Evolutionary conservation across 1,140 invertebrate species (phyloP), one percentile per base, ranked within the genome.

Genomic region (Aphis craccivora): DNA sequence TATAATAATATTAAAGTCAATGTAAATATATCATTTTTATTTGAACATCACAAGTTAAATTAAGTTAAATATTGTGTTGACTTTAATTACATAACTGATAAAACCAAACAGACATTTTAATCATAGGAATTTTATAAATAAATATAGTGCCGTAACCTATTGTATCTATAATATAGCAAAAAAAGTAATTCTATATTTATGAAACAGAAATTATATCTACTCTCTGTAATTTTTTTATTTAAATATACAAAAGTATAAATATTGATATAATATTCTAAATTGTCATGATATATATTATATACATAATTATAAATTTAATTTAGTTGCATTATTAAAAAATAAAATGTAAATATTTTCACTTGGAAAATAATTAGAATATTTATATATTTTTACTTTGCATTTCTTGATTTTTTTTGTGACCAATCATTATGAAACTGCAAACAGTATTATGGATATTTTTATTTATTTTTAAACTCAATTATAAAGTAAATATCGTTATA

Each of bases 191-290:
- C 0, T 5, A 5, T 67, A 18, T n/a, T 67, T n/a, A 67, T n/a
- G 4, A 14, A n/a, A n/a, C 0, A 14, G n/a, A 11, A n/a, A 18
- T n/a, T 14, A 11, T 14, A n/a, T n/a, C 0, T n/a, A n/a, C n/a
- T 67, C 30, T 18, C 60, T 18, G 30, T 67, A 67, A 30, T 67
- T n/a, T n/a, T 67, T 67, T 11, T n/a, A 67, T n/a, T 67, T n/a
- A 18, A 67, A 18, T n/a, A 67, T 14, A n/a, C 60, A n/a, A 18
- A 11, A n/a, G 60, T 67, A 67, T 67, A 67, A 67, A 67, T n/a
- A n/a, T n/a, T 67, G 30, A 67, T 67, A 67, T 45, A 8, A 45
- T 67, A 67, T n/a, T n/a, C 30, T n/a, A 0, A 2, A 67, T 67
- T 67, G 30, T 18, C 30, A 67, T 67, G 1, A 18, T n/a, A 48